Conservation (phyloP, 92 coral and sea anemone genomes). For the Palythoa grandiflora region DNA sequence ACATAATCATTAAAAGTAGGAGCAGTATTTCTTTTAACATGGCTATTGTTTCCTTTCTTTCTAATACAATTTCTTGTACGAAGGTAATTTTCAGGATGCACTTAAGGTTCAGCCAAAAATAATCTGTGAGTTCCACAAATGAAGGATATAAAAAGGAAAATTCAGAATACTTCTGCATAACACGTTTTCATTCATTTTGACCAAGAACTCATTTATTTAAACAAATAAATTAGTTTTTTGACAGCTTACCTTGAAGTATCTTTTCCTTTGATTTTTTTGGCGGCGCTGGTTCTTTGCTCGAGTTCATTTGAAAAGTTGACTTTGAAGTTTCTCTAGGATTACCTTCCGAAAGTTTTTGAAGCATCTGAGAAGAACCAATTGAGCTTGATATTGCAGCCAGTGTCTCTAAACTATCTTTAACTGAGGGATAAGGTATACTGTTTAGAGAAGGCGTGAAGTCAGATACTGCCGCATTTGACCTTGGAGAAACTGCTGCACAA, state of each 20-base stretch:
- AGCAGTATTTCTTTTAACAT: neutral
- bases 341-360: constrained; percentile 38
- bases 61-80: neutral
- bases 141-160: neutral
- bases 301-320: constrained; percentile 19
- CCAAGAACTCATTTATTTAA: neutral
- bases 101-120: constrained; percentile 5
- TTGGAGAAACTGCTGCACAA: constrained; percentile 47
- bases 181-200: neutral
- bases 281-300: neutral
- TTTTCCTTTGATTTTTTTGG: constrained; percentile 26
- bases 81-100: neutral
- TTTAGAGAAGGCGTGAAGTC: constrained; percentile 38
- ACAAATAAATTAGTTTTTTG: neutral
- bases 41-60: too few relatives aligned
- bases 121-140: neutral
- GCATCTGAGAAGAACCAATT: constrained; percentile 37
- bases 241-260: constrained; percentile 10
- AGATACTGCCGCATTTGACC: constrained; percentile 38
- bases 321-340: constrained; percentile 8
- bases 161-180: neutral
- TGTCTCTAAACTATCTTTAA: constrained; percentile 45
- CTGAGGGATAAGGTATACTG: constrained; percentile 43
- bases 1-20: neutral
- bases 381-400: constrained; percentile 48